Conservation (phyloP, 1,140 invertebrate species). For the Proales similis region DNA sequence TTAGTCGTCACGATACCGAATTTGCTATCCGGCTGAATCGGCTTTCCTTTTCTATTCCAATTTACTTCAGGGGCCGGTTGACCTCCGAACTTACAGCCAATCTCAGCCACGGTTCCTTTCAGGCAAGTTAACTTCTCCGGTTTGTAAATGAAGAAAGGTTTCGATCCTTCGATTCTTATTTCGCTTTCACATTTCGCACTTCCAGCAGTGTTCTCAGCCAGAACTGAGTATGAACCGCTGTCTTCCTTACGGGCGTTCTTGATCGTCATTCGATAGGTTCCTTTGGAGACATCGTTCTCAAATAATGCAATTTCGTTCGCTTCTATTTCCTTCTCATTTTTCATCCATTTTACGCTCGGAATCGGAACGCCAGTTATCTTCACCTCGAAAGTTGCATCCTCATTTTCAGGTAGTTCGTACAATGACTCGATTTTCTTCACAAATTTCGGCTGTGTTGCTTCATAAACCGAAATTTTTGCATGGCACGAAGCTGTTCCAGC, state of each 20-base stretch:
- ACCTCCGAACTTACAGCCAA: constrained; percentile 1
- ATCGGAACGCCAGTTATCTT: constrained; percentile 14
- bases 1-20: too few relatives aligned
- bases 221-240: constrained; percentile 33
- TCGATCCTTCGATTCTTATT: not conserved
- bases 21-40: too few relatives aligned
- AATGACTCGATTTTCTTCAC: constrained; percentile 1
- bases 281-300: not conserved
- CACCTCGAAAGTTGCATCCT: not conserved
- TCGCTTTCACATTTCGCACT: constrained; percentile 39
- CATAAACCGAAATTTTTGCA: constrained; percentile 46
- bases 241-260: not conserved
- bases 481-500: constrained; percentile 72
- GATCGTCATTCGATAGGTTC: not conserved
- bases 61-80: not conserved
- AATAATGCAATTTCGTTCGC: constrained; percentile 20
- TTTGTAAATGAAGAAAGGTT: not conserved
- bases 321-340: constrained; percentile 11
- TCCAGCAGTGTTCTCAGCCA: constrained; percentile 38
- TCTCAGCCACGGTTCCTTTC: not conserved
- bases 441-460: not conserved
- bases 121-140: not conserved
- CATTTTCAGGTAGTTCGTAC: constrained; percentile 20
- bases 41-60: not conserved
- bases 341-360: not conserved